A percentile compares a stretch with the other conserved stretches of the same genome.
These are phyloP conservation scores for Neodon shergylaensis DNA, from an alignment of 2,113 vertebrate species.

Conservation along the genomic window DNA sequence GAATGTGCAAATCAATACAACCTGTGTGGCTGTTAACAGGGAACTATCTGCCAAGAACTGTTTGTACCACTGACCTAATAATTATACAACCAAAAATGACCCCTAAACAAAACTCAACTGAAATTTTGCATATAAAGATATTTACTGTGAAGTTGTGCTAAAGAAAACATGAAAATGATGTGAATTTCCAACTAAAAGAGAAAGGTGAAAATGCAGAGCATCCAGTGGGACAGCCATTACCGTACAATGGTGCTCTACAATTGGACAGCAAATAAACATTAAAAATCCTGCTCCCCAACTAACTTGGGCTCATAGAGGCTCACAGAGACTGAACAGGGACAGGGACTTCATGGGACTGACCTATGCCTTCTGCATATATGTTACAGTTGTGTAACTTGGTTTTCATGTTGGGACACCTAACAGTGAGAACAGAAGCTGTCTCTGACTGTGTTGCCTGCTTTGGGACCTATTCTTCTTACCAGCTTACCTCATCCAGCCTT, in stretches of 20 bases:
- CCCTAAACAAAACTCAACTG: not conserved
- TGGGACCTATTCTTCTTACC: not conserved
- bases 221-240: not conserved
- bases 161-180: slow-evolving; percentile 25
- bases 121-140: slow-evolving; percentile 19
- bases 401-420: not conserved
- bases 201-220: not conserved
- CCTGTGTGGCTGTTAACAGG: not conserved
- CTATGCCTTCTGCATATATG: not conserved
- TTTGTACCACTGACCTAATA: slow-evolving; percentile 14
- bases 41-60: not conserved
- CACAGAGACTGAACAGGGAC: not conserved
- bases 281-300: not conserved
- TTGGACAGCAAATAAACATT: not conserved
- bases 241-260: not conserved
- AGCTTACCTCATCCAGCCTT: not conserved
- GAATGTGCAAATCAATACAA: not conserved
- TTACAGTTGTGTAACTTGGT: not conserved
- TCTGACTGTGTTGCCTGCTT: not conserved
- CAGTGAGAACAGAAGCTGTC: not conserved
- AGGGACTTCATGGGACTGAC: not conserved
- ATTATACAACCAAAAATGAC: slow-evolving; percentile 7
- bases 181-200: slow-evolving; percentile 37
- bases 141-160: not conserved
- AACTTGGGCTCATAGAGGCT: not conserved